Base-by-base conservation (phyloP, 1,140 invertebrate species). In the Papilio glaucus region DNA sequence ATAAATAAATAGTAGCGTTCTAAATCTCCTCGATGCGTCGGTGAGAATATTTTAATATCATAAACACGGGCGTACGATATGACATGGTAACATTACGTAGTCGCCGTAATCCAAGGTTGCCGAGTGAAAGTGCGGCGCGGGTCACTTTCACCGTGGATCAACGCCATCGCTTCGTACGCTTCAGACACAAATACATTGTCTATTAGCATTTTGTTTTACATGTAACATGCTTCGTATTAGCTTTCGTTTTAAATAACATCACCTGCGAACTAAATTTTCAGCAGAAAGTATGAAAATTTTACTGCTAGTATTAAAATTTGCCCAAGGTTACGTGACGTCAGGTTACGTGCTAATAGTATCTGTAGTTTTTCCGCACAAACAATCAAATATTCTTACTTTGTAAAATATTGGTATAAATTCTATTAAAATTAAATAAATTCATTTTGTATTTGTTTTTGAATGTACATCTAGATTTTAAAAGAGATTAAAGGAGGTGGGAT, bases 61-160 rank as follows among this genome's bases (percentile, higher is more conserved):
- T 33, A 45, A 68, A 68, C 5, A 13, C 41, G 65, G 2, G 21
- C 62, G 62, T 33, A 24, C 21, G 39, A 68, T 68, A 68, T 68
- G 39, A 68, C 39, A 45, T 45, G 41, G 65, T 42, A 68, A 68
- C 39, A 45, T 68, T 68, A 68, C 65, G 65, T 68, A 24, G 65
- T 37, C 41, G 24, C 21, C 65, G 65, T 68, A 68, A 68, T 68
- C 65, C 65, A 68, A 68, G 65, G 65, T 68, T 68, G 65, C 39
- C 24, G 39, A 68, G 65, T 45, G 65, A 68, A 68, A 68, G 65
- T 68, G 65, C 18, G 62, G 62, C 29, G 0, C 62, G 5, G 21
- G 39, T 5, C 39, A 68, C 65, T 68, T 68, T 68, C 65, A 68
- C 65, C 65, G 0, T 21, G 39, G 65, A 65, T 39, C 29, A 39